phyloP scores from a whole-genome alignment of 2,888 invertebrate genomes.

The Tribolium freemani region DNA sequence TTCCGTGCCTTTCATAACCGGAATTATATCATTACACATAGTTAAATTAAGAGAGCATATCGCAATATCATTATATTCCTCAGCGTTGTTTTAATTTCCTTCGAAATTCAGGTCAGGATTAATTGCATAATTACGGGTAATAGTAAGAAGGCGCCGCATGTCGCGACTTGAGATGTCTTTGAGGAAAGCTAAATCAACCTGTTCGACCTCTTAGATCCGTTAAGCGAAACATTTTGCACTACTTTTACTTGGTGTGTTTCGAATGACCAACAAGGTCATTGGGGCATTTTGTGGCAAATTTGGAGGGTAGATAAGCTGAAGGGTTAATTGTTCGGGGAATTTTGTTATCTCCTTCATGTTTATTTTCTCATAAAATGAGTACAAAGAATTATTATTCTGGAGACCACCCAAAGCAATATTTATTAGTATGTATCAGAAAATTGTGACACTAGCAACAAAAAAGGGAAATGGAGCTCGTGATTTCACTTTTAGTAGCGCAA shows the following conservation, averaged over 20 bases:
- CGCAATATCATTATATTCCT: background rate
- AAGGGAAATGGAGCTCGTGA: too few relatives aligned
- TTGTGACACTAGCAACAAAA: too few relatives aligned
- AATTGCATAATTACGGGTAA: constrained; percentile 9
- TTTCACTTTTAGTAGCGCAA: too few relatives aligned
- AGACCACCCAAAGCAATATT: background rate
- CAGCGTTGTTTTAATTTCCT: background rate
- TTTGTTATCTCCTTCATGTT: background rate
- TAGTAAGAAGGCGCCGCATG: constrained; percentile 12
- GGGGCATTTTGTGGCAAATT: background rate
- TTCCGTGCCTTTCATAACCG: constrained; percentile 8
- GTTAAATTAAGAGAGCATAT: constrained; percentile 28
- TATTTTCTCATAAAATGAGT: background rate
- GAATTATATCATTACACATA: constrained; percentile 8
- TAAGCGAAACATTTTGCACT: constrained; percentile 36
- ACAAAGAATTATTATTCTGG: background rate
- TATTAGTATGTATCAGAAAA: background rate
- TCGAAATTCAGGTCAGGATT: constrained; percentile 5
- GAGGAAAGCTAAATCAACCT: constrained; percentile 27
- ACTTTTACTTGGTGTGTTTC: constrained; percentile 19
- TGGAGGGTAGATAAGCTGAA: background rate
- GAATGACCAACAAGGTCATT: background rate
- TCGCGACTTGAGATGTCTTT: background rate
- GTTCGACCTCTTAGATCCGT: constrained; percentile 35
- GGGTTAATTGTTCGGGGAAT: background rate